Conservation (phyloP, 2,888 invertebrate species). For the Margaritifera margaritifera region DNA sequence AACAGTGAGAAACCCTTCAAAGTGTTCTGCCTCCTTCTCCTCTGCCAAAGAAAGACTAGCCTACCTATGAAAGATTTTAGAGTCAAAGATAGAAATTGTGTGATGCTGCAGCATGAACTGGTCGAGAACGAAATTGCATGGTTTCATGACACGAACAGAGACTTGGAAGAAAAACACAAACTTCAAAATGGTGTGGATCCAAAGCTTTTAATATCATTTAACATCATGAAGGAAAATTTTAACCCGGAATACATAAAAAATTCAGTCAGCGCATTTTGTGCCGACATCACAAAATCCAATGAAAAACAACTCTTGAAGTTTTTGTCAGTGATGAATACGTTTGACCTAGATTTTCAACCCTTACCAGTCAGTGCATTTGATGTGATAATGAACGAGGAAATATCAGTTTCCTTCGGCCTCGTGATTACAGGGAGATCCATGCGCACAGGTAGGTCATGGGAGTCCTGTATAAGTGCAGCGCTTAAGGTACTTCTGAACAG, state of each 20-base stretch:
- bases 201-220: conserved; percentile 52
- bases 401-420: too few species aligned
- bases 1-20: conserved; percentile 17
- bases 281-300: conserved; percentile 26
- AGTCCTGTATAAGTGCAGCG: conserved; percentile 33
- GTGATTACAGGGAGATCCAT: too few species aligned
- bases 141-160: conserved; percentile 43
- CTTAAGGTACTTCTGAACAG: conserved; percentile 44
- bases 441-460: conserved; percentile 30
- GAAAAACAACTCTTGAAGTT: conserved; percentile 46
- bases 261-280: conserved; percentile 42
- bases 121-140: conserved; percentile 38
- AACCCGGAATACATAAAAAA: conserved; percentile 43
- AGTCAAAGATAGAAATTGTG: conserved; percentile 3
- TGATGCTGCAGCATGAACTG: conserved; percentile 39
- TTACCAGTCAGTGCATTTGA: conserved; percentile 54
- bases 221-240: conserved; percentile 57
- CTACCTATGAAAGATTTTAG: conserved; percentile 1
- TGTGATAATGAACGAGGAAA: conserved; percentile 27
- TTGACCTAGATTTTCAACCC: conserved; percentile 45
- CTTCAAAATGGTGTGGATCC: conserved; percentile 39
- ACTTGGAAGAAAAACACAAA: conserved; percentile 33
- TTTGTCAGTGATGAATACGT: conserved; percentile 49
- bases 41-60: conserved; percentile 23
- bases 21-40: conserved; percentile 40